These are phyloP conservation scores for Macrosteles quadrilineatus DNA, from an alignment of 1,140 invertebrate species.

Conservation along the genomic window DNA sequence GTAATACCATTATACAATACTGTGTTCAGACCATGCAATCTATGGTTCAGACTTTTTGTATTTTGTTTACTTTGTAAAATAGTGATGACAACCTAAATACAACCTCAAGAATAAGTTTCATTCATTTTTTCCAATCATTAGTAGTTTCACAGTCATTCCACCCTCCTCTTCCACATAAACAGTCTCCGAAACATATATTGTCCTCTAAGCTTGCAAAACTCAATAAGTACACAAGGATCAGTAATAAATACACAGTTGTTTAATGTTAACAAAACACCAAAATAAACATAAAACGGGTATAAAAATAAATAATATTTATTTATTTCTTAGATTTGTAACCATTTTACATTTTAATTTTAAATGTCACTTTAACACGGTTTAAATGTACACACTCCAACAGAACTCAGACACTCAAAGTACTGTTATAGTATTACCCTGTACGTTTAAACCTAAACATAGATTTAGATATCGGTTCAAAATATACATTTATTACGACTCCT, in stretches of 20 bases:
- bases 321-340: conserved; percentile 15
- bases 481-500: not conserved
- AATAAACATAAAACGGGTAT: not conserved
- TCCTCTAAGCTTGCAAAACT: too few species aligned
- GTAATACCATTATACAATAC: too few species aligned
- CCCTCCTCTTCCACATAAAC: too few species aligned
- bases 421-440: conserved; percentile 8
- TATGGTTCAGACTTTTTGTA: too few species aligned
- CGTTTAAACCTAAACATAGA: conserved; percentile 6
- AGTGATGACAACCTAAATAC: too few species aligned
- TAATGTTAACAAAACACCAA: not conserved
- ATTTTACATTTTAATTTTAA: not conserved
- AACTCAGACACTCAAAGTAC: not conserved
- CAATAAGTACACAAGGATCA: too few species aligned
- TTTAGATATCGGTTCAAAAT: conserved; percentile 2
- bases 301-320: conserved; percentile 21
- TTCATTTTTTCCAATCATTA: too few species aligned
- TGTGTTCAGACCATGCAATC: too few species aligned
- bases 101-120: too few species aligned
- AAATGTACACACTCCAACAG: not conserved
- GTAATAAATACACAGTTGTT: not conserved
- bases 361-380: not conserved
- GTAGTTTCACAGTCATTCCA: too few species aligned
- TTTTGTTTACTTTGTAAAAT: too few species aligned
- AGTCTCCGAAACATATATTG: too few species aligned